phyloP scores from a whole-genome alignment of 2,797 vertebrate genomes.

The Chanos chanos region DNA sequence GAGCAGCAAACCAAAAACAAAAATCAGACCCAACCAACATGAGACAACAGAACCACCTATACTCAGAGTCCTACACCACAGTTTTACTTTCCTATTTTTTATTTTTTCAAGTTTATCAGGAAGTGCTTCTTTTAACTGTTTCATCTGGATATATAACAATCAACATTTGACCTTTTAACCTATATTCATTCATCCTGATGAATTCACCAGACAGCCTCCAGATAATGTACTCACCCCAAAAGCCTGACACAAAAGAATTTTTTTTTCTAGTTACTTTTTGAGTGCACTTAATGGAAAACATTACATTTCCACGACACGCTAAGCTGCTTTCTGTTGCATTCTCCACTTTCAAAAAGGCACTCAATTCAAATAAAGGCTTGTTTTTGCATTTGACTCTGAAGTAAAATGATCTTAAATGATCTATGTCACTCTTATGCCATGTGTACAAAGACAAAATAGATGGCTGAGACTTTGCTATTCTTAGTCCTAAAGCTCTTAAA shows the following conservation, averaged over 20 bases:
- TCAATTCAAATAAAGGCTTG: slow-evolving; percentile 40
- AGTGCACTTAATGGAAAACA: too few relatives aligned
- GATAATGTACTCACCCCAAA: too few relatives aligned
- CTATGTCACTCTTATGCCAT: not conserved
- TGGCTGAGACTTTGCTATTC: too few relatives aligned
- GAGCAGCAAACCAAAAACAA: not conserved
- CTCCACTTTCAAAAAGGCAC: slow-evolving; percentile 30
- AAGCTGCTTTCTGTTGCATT: too few relatives aligned
- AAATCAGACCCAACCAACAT: not conserved
- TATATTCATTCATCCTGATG: too few relatives aligned
- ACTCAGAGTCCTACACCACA: slow-evolving; percentile 43
- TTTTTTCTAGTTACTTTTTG: too few relatives aligned
- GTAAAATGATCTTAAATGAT: not conserved
- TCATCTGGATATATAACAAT: not conserved
- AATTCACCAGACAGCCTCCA: too few relatives aligned
- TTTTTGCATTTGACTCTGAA: not conserved
- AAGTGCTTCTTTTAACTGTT: slow-evolving; percentile 62
- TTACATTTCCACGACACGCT: too few relatives aligned
- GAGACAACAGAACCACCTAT: not conserved
- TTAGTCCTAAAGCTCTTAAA: too few relatives aligned
- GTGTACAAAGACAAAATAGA: too few relatives aligned
- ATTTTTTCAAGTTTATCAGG: slow-evolving; percentile 88
- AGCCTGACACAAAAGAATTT: too few relatives aligned
- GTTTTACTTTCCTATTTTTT: too few relatives aligned
- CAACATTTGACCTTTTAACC: not conserved